Conservation (phyloP, 1,140 invertebrate genomes). For the Carposina sasakii region DNA sequence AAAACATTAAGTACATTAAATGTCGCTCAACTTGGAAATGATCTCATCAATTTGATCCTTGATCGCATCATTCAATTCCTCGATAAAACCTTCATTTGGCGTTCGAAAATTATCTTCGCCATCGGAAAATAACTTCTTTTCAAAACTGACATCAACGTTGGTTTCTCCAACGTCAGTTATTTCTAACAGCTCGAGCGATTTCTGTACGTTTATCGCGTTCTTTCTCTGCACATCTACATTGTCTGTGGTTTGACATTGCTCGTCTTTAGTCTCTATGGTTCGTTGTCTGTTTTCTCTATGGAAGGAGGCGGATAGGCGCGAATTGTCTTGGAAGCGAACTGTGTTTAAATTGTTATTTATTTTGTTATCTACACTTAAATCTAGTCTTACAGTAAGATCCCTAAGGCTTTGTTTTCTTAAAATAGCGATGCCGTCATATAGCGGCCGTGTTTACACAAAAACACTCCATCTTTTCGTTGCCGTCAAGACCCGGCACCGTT, state of each 20-base stretch:
- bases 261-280: slow-evolving; percentile 37
- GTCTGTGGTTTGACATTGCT: slow-evolving; percentile 32
- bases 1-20: neutral
- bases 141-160: slow-evolving; percentile 45
- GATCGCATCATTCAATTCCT: slow-evolving; percentile 54
- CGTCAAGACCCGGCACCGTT: too few species aligned
- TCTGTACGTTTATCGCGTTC: slow-evolving; percentile 34
- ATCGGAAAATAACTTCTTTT: slow-evolving; percentile 38
- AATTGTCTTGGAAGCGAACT: slow-evolving; percentile 24
- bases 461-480: too few species aligned
- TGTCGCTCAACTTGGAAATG: slow-evolving; percentile 48
- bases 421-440: too few species aligned
- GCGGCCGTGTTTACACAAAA: too few species aligned
- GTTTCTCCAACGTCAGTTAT: slow-evolving; percentile 30
- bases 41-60: slow-evolving; percentile 61
- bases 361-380: too few species aligned
- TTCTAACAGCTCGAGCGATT: slow-evolving; percentile 49
- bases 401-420: too few species aligned
- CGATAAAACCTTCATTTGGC: slow-evolving; percentile 50
- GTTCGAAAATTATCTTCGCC: slow-evolving; percentile 47
- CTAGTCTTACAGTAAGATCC: too few species aligned
- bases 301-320: slow-evolving; percentile 30
- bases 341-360: slow-evolving; percentile 5
- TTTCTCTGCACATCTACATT: slow-evolving; percentile 28
- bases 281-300: slow-evolving; percentile 25